Percentiles rank a stretch among this genome's conserved stretches.
Conservation (phyloP, 2,113 vertebrate species). For the Neogobius melanostomus region DNA sequence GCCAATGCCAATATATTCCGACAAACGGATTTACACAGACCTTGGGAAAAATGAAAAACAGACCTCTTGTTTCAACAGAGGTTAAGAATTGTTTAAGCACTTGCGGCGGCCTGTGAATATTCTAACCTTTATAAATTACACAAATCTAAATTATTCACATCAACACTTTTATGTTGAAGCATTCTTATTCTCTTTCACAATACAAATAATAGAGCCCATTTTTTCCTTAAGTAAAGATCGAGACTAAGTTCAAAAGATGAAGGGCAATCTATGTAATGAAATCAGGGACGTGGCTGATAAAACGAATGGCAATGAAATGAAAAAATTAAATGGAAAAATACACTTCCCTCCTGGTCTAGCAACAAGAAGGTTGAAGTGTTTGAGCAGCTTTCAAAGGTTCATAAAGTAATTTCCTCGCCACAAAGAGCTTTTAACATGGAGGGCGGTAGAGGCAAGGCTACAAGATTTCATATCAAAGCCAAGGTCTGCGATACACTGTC, state of each 20-base stretch:
- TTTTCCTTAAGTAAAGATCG: slow-evolving; percentile 18
- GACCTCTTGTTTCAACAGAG: slow-evolving; percentile 43
- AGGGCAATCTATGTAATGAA: slow-evolving; percentile 39
- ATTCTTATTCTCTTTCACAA: slow-evolving; percentile 7
- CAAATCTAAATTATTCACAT: slow-evolving; percentile 10
- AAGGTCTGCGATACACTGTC: slow-evolving; percentile 65
- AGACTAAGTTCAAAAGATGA: slow-evolving; percentile 32
- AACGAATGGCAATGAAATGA: slow-evolving; percentile 31
- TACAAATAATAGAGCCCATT: slow-evolving; percentile 5
- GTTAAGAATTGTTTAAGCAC: slow-evolving; percentile 42
- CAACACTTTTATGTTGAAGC: slow-evolving; percentile 5
- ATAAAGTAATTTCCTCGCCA: slow-evolving; percentile 75
- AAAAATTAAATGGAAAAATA: slow-evolving; percentile 13
- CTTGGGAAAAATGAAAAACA: slow-evolving; percentile 62
- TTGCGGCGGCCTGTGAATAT: slow-evolving; percentile 9
- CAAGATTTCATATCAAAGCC: slow-evolving; percentile 69
- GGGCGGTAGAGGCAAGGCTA: slow-evolving; percentile 67
- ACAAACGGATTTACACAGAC: slow-evolving; percentile 63
- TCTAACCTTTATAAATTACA: slow-evolving; percentile 10
- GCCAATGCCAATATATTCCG: slow-evolving; percentile 51
- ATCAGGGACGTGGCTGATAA: slow-evolving; percentile 28
- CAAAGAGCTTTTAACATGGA: slow-evolving; percentile 75
- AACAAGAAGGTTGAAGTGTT: slow-evolving; percentile 53
- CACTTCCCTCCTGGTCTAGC: slow-evolving; percentile 46
- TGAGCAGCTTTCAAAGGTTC: slow-evolving; percentile 70